Conservation (phyloP, 1,140 invertebrate species). For the Brevipalpus yothersi region DNA sequence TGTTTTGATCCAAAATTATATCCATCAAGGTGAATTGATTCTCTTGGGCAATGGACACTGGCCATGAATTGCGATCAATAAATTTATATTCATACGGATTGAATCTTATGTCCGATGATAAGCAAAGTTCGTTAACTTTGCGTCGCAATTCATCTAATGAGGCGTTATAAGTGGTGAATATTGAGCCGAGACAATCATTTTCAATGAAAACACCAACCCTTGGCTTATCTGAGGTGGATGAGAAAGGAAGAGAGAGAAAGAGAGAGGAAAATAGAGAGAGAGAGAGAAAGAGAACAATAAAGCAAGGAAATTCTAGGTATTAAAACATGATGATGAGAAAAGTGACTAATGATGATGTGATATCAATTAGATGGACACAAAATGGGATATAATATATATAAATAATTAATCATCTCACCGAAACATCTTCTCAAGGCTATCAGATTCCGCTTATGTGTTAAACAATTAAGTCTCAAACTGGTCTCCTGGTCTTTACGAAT, state of each 20-base stretch:
- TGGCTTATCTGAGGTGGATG: constrained; percentile 15
- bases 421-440: constrained; percentile 14
- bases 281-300: neutral
- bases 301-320: neutral
- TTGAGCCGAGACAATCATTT: constrained; percentile 16
- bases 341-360: neutral
- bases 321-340: neutral
- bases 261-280: neutral
- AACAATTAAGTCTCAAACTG: constrained; percentile 10
- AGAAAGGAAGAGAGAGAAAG: neutral
- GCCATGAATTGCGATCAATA: constrained; percentile 20
- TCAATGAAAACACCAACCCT: constrained; percentile 16
- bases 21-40: constrained; percentile 16
- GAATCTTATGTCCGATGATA: constrained; percentile 2
- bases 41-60: constrained; percentile 18
- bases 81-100: constrained; percentile 13
- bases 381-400: neutral
- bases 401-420: constrained; percentile 12
- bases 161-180: constrained; percentile 15
- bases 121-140: constrained; percentile 15
- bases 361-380: neutral
- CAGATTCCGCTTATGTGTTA: constrained; percentile 12
- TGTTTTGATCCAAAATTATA: constrained; percentile 14
- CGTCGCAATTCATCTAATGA: constrained; percentile 14
- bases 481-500: constrained; percentile 14